phyloP scores from a whole-genome alignment of 1,140 invertebrate genomes.

The Paramacrobiotus metropolitanus region DNA sequence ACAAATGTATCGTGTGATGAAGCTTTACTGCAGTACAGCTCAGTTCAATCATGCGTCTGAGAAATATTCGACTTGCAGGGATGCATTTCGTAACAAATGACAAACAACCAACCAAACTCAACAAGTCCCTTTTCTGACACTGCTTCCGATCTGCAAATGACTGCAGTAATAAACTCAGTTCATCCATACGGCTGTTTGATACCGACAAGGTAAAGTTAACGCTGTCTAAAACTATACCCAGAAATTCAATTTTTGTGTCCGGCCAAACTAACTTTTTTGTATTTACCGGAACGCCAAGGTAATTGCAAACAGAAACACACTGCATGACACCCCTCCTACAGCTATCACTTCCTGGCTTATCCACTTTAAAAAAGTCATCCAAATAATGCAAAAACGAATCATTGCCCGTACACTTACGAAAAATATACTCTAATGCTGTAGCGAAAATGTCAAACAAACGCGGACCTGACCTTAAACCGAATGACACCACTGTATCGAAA shows the following conservation, averaged over 20 bases:
- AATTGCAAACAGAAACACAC: neutral
- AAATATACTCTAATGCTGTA: neutral
- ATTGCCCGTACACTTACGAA: neutral
- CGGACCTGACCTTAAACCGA: neutral
- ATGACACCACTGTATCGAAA: neutral
- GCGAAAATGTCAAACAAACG: neutral
- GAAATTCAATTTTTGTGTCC: neutral
- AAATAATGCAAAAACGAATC: neutral
- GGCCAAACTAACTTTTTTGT: neutral
- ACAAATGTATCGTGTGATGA: neutral
- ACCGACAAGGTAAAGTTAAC: neutral
- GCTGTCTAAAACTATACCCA: neutral
- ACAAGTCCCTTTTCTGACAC: neutral
- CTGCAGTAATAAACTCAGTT: neutral
- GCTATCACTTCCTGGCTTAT: neutral
- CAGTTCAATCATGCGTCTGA: neutral
- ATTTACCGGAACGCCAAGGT: neutral
- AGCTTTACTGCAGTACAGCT: neutral
- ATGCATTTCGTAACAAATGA: neutral
- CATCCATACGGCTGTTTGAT: neutral
- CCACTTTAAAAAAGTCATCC: neutral
- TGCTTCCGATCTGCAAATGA: neutral
- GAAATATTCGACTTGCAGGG: neutral
- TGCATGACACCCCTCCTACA: neutral
- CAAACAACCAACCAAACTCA: neutral